Base-by-base conservation (phyloP, 2,113 vertebrate species). In the Podarcis muralis region DNA sequence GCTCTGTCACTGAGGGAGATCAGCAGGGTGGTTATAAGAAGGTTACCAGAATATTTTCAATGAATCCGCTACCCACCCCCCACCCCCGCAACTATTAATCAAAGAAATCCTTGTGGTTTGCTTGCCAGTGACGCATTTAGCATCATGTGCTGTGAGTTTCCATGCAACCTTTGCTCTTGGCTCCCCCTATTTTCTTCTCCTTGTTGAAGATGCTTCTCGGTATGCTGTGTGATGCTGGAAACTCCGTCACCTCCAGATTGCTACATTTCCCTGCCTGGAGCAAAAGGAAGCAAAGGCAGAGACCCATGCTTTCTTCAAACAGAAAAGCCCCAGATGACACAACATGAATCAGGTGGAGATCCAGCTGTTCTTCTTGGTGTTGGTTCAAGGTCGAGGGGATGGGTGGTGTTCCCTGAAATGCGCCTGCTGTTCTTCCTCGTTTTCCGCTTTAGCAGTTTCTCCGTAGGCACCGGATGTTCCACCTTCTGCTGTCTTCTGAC, bases 401-500 rank as follows among this genome's bases (percentile, higher is more conserved):
- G 3, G 30, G 53, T 18, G n/a, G 65, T 13, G 1, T 37, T 40
- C 20, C 11, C 22, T 35, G 37, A 48, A 13, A 20, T 6, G 18
- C 3, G 57, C 9, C 0, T 1, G 79, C 7, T 23, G 2, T 32
- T 66, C 22, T 79, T 37, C 6, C 1, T 30, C 5, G 1, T 11
- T 35, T 74, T 43, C 48, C 68, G 69, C 65, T 87, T 27, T n/a
- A 69, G 37, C 22, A 3, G 4, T 81, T 81, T 59, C 66, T 91
- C 53, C 1, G 6, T 53, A n/a, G 32, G 32, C 3, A 23, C 72
- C 5, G n/a, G 4, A 35, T 8, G n/a, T 7, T 62, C 32, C 16
- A 20, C 15, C 71, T 13, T 32, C 71, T n/a, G 30, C 12, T 5
- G 30, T 74, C n/a, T n/a, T 32, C 57, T 53, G 48, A 53, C 9